phyloP scores from a whole-genome alignment of 23 tunicate genomes.

The Corella eumyota region DNA sequence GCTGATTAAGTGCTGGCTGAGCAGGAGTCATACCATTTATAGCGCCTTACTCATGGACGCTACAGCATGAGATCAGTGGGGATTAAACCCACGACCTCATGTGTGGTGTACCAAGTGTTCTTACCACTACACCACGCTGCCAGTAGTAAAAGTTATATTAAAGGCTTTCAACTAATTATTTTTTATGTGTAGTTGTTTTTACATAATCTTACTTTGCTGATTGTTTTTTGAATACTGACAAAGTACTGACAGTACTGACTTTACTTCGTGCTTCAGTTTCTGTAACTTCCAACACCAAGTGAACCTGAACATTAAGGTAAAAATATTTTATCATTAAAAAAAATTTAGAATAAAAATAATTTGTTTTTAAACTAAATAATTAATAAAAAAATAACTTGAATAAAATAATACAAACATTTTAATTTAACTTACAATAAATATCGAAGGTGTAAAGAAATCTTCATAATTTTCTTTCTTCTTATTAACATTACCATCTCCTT shows the following conservation, averaged over 20 bases:
- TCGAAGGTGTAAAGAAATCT: constrained; percentile 16
- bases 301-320: constrained; percentile 3
- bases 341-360: neutral
- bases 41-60: too few species aligned
- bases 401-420: neutral
- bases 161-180: too few species aligned
- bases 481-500: neutral
- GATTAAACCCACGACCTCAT: too few species aligned
- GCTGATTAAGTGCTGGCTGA: too few species aligned
- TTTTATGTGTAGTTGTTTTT: too few species aligned
- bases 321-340: neutral
- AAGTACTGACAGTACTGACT: constrained; percentile 36
- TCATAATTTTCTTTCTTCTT: constrained; percentile 18
- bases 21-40: too few species aligned
- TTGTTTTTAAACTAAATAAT: neutral
- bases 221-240: constrained; percentile 13
- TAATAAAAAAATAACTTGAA: neutral
- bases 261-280: constrained; percentile 12
- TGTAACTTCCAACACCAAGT: constrained; percentile 27
- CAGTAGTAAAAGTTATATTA: too few species aligned
- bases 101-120: too few species aligned
- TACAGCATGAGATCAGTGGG: too few species aligned
- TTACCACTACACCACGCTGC: too few species aligned
- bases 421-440: constrained; percentile 46
- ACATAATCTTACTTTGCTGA: constrained; percentile 5